phyloP scores from a whole-genome alignment of 2,797 vertebrate species.

The Phyllotis vaccarum region DNA sequence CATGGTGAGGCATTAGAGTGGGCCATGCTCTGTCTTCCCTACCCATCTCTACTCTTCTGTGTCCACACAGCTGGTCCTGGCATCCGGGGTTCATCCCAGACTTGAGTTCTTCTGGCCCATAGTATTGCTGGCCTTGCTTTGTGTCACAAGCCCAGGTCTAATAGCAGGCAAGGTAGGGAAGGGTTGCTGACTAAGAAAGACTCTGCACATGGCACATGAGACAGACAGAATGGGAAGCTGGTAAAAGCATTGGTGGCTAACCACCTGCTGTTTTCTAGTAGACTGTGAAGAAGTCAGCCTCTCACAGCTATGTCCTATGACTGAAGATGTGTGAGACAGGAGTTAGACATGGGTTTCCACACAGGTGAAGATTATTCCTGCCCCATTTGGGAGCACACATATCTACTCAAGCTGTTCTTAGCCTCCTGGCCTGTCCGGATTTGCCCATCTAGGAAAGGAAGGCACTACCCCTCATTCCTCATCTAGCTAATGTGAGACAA shows the following conservation, averaged over 20 bases:
- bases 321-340: neutral
- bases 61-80: neutral
- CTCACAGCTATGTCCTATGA: neutral
- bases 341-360: neutral
- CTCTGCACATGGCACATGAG: neutral
- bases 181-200: neutral
- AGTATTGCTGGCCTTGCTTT: neutral
- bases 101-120: neutral
- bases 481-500: neutral
- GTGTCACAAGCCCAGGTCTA: neutral
- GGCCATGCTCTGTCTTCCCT: neutral
- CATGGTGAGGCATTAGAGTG: rapidly evolving
- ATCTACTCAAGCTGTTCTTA: neutral
- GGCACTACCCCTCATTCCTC: neutral
- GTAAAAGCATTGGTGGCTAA: neutral
- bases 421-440: neutral
- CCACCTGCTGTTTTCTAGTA: neutral
- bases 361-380: neutral
- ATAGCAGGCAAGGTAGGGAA: no score
- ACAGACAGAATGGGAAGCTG: neutral
- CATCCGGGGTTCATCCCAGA: neutral
- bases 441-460: neutral
- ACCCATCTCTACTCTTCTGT: neutral
- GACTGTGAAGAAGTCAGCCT: neutral
- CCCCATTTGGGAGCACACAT: neutral